Percentiles rank a stretch among this genome's conserved stretches.
These are phyloP conservation scores for Calameuta idolon DNA, from an alignment of 2,888 invertebrate genomes.

Conservation along the genomic window DNA sequence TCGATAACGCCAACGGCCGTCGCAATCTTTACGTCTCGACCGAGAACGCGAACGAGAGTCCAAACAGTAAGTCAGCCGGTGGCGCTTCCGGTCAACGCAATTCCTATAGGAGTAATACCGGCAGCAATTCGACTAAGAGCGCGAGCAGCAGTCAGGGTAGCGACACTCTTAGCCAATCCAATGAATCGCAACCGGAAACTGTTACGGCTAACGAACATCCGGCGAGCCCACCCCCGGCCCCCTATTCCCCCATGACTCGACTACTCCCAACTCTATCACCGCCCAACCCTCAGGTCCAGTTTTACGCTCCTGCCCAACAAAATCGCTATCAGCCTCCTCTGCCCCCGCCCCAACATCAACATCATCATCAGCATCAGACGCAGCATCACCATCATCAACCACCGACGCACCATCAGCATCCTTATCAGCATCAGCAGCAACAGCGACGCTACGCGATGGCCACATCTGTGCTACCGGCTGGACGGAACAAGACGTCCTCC, in stretches of 20 bases:
- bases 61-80: too few relatives aligned
- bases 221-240: slow-evolving; percentile 54
- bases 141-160: not conserved
- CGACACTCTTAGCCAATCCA: slow-evolving; percentile 1
- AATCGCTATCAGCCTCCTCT: slow-evolving; percentile 50
- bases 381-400: slow-evolving; percentile 41
- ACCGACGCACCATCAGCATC: slow-evolving; percentile 30
- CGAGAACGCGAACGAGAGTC: too few relatives aligned
- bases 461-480: slow-evolving; percentile 20
- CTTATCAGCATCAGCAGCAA: slow-evolving; percentile 16
- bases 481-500: slow-evolving; percentile 20
- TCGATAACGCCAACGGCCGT: slow-evolving; percentile 1
- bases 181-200: not conserved
- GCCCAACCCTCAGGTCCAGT: slow-evolving; percentile 61
- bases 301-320: slow-evolving; percentile 46
- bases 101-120: slow-evolving; percentile 33
- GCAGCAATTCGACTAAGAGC: slow-evolving; percentile 5
- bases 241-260: slow-evolving; percentile 55
- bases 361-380: slow-evolving; percentile 41
- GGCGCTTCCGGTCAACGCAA: not conserved
- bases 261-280: slow-evolving; percentile 60
- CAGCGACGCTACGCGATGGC: slow-evolving; percentile 36
- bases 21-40: not conserved
- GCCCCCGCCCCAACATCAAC: slow-evolving; percentile 38
- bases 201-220: slow-evolving; percentile 33